phyloP scores from a whole-genome alignment of 2,888 invertebrate genomes.

The Acleris sparsana region DNA sequence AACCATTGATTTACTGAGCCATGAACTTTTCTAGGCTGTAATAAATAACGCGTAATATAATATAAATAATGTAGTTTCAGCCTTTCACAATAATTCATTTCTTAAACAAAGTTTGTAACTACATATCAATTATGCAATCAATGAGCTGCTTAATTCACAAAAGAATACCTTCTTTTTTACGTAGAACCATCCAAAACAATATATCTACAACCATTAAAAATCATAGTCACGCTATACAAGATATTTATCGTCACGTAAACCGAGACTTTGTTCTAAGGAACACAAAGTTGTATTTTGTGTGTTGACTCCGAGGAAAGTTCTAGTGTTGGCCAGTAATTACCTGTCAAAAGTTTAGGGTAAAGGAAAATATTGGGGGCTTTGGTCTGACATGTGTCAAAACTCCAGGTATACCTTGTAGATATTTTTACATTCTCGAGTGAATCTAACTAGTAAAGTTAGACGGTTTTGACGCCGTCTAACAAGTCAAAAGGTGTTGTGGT shows the following conservation, averaged over 20 bases:
- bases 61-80: too few species aligned
- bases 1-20: too few species aligned
- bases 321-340: slow-evolving; percentile 33
- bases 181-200: too few species aligned
- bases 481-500: too few species aligned
- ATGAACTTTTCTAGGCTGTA: too few species aligned
- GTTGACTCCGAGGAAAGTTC: slow-evolving; percentile 1
- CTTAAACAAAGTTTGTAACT: too few species aligned
- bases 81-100: too few species aligned
- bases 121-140: too few species aligned
- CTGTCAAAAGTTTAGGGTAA: slow-evolving; percentile 33
- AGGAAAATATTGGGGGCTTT: slow-evolving; percentile 33
- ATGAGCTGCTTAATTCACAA: too few species aligned
- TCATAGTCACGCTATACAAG: slow-evolving; percentile 28
- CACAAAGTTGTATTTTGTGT: background rate
- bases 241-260: background rate
- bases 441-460: slow-evolving; percentile 26
- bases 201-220: slow-evolving; percentile 22
- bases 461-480: background rate
- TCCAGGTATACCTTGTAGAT: slow-evolving; percentile 24
- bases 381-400: slow-evolving; percentile 32
- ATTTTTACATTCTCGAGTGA: slow-evolving; percentile 22
- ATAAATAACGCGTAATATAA: too few species aligned
- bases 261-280: background rate
- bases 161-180: too few species aligned